Base-by-base conservation (phyloP, 2,113 vertebrate genomes). In the Proterorhinus semilunaris region DNA sequence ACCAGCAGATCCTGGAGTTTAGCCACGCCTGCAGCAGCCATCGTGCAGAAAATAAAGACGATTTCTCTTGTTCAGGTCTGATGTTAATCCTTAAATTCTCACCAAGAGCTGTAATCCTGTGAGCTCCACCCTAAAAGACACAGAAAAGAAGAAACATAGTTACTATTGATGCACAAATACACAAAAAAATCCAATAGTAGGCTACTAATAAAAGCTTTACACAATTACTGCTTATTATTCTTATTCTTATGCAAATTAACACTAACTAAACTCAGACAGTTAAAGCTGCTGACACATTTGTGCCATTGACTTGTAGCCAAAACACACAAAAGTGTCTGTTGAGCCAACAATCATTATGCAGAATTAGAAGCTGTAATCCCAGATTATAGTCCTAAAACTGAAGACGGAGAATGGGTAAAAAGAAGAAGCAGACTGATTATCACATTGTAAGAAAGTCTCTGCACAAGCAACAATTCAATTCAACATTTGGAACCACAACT, bases 1-100 rank as follows among this genome's bases (percentile, higher is more conserved):
- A 94, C 90, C 44, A 95, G 89, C 91, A 90, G 91, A 83, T 95
- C 91, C 27, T 89, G 89, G 69, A 93, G 87, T 88, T 92, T 93
- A 51, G 91, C 88, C 0, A 91, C 87, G 59, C 85, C 84, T 67
- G 80, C 87, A 75, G 86, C 83, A 58, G 92, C 92, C 92, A 95
- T 94, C 68, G 85, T 83, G 62, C 88, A 71, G 66, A 82, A 67
- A 59, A 69, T 64, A 54, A 78, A 66, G 49, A 45, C 63, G 62
- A 36, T 83, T 58, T 80, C 46, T 70, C 61, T 80, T 80, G 68
- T 57, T 70, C 68, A 69, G 72, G 62, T 80, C 27, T 70, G 54
- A 66, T 66, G 59, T 76, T 69, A 79, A 77, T 83, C 72, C 71
- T 83, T 78, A 86, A 81, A 84, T 75, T 17, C 50, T 12, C 53